Percentiles rank a stretch among this genome's conserved stretches.
These are phyloP conservation scores for Propsilocerus akamusi DNA, from an alignment of 1,140 invertebrate genomes.

Conservation along the genomic window DNA sequence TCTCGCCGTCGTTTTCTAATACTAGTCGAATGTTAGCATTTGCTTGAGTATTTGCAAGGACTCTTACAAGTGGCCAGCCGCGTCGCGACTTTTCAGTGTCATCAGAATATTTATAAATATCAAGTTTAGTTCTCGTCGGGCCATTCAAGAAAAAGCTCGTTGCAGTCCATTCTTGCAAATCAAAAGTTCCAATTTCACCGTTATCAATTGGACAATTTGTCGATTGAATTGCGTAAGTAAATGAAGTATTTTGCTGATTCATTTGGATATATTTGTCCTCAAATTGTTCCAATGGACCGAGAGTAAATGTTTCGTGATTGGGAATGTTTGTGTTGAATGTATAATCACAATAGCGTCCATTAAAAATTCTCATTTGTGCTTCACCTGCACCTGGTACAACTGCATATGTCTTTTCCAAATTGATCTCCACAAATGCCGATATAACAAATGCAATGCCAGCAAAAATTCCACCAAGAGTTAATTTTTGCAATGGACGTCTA, in stretches of 20 bases:
- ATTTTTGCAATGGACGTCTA: slow-evolving; percentile 28
- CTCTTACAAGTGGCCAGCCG: slow-evolving; percentile 14
- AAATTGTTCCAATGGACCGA: slow-evolving; percentile 18
- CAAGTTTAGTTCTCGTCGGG: slow-evolving; percentile 5
- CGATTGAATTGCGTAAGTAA: slow-evolving; percentile 7
- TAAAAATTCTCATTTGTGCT: slow-evolving; percentile 51
- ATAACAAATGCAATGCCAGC: slow-evolving; percentile 71
- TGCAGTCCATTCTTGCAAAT: slow-evolving; percentile 20
- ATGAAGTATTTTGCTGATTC: neutral
- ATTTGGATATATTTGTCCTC: slow-evolving; percentile 15
- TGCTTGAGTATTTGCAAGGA: slow-evolving; percentile 12
- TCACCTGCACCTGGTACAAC: slow-evolving; percentile 32
- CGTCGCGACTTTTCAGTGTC: slow-evolving; percentile 17
- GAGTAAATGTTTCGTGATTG: slow-evolving; percentile 6
- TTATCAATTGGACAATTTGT: slow-evolving; percentile 9
- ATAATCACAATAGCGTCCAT: slow-evolving; percentile 30
- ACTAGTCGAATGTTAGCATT: slow-evolving; percentile 8
- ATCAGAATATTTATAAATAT: slow-evolving; percentile 11
- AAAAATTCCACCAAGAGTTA: slow-evolving; percentile 59
- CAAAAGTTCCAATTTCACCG: slow-evolving; percentile 13
- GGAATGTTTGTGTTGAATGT: slow-evolving; percentile 10
- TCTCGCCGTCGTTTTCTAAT: slow-evolving; percentile 8
- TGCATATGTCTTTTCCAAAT: slow-evolving; percentile 55
- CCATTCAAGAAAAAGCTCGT: slow-evolving; percentile 27
- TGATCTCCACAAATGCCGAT: slow-evolving; percentile 65